Evolutionary conservation across 2,888 invertebrate species (phyloP).

Genomic region (Folsomia candida): DNA sequence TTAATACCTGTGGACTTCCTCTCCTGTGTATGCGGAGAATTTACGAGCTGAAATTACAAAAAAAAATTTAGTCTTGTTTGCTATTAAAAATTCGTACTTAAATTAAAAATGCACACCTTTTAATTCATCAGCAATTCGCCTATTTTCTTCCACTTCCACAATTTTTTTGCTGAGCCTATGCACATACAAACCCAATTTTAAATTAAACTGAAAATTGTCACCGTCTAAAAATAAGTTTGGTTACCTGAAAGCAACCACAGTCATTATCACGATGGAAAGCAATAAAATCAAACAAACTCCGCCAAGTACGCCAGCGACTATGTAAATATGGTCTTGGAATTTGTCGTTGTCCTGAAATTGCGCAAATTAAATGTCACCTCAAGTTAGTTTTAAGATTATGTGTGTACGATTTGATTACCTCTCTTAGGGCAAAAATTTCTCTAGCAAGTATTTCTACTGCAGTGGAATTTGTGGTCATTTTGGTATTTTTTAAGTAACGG

Average conservation of each 20-base stretch:
- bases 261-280: conserved; percentile 17
- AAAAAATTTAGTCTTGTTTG: no score
- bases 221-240: not conserved
- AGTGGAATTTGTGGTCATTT: no score
- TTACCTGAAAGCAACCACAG: conserved; percentile 13
- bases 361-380: not conserved
- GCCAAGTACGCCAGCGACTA: conserved; percentile 35
- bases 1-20: conserved; percentile 34
- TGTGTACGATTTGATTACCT: no score
- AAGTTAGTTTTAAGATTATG: no score
- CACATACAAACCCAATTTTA: not conserved
- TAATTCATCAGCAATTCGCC: conserved; percentile 28
- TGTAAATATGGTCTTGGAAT: conserved; percentile 25
- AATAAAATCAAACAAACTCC: conserved; percentile 28
- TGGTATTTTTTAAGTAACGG: no score
- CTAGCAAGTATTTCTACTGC: no score
- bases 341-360: conserved; percentile 19
- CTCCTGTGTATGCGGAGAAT: conserved; percentile 38
- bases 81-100: no score
- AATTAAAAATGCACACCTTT: no score
- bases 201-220: not conserved
- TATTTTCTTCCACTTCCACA: conserved; percentile 16
- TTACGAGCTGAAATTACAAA: no score
- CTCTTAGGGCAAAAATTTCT: no score
- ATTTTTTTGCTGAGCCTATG: conserved; percentile 18